Evolutionary conservation across 2,113 vertebrate species (phyloP).

Genomic region (Propithecus coquereli): DNA sequence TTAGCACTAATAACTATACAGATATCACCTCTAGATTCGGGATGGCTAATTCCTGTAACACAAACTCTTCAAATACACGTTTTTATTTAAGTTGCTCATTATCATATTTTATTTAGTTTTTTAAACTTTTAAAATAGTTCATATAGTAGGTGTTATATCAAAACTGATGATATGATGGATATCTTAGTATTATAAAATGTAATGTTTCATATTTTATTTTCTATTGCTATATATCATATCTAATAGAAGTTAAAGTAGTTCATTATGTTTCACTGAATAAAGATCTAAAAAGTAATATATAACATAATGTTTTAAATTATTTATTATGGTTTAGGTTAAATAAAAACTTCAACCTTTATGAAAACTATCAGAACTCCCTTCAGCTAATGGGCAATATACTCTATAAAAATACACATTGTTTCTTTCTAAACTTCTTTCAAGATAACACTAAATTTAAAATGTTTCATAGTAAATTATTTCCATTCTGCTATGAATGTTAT

Average conservation of each 20-base stretch:
- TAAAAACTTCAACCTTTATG: background rate
- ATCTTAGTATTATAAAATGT: slow-evolving; percentile 6
- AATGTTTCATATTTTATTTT: slow-evolving; percentile 3
- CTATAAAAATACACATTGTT: background rate
- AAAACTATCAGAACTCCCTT: slow-evolving; percentile 16
- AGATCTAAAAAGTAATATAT: background rate
- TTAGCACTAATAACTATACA: background rate
- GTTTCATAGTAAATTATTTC: background rate
- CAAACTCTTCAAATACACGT: background rate
- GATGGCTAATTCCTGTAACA: background rate
- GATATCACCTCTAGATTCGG: background rate
- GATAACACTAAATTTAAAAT: background rate
- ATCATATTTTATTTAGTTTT: background rate
- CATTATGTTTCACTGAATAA: background rate
- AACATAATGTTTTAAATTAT: background rate
- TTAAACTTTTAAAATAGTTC: slow-evolving; percentile 17
- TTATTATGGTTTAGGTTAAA: background rate
- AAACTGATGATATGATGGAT: background rate
- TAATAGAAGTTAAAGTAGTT: slow-evolving; percentile 5
- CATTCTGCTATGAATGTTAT: background rate
- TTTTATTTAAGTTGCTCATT: background rate
- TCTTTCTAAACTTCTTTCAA: slow-evolving; percentile 31
- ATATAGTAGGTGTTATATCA: background rate
- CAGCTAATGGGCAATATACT: background rate
- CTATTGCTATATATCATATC: background rate